A percentile compares a stretch with the other conserved stretches of the same genome.
Conservation (phyloP, 2,797 vertebrate genomes). For the Microctenopoma steveboyesi region DNA sequence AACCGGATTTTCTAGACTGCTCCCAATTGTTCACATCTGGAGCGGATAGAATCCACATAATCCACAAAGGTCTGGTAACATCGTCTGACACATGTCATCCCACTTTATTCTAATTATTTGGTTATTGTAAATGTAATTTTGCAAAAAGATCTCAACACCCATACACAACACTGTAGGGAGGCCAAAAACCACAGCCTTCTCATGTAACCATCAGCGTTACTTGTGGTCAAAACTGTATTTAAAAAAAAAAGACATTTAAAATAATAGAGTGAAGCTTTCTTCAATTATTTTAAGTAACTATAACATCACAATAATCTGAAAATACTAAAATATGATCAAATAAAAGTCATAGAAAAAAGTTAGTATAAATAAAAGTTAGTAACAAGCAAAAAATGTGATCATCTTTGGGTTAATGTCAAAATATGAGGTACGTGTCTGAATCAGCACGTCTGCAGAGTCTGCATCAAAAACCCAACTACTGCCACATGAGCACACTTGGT, state of each 20-base stretch:
- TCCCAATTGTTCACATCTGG: constrained; percentile 38
- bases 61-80: constrained; percentile 12
- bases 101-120: constrained; percentile 22
- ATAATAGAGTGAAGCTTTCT: constrained; percentile 20
- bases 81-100: constrained; percentile 31
- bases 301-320: constrained; percentile 6
- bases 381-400: not conserved
- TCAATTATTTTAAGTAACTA: not conserved
- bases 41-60: constrained; percentile 15
- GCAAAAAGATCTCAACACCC: constrained; percentile 18
- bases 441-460: not conserved
- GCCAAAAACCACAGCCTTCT: constrained; percentile 32
- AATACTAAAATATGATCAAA: not conserved
- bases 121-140: constrained; percentile 40
- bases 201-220: constrained; percentile 35
- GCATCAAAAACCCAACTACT: not conserved
- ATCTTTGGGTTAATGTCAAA: not conserved
- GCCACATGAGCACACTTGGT: not conserved
- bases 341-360: not conserved
- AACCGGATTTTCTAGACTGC: constrained; percentile 6
- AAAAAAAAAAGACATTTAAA: constrained; percentile 24
- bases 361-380: not conserved
- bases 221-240: constrained; percentile 26
- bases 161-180: constrained; percentile 6
- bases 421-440: not conserved